These are phyloP conservation scores for Sebastes minor DNA, from an alignment of 2,797 vertebrate species.

Conservation along the genomic window DNA sequence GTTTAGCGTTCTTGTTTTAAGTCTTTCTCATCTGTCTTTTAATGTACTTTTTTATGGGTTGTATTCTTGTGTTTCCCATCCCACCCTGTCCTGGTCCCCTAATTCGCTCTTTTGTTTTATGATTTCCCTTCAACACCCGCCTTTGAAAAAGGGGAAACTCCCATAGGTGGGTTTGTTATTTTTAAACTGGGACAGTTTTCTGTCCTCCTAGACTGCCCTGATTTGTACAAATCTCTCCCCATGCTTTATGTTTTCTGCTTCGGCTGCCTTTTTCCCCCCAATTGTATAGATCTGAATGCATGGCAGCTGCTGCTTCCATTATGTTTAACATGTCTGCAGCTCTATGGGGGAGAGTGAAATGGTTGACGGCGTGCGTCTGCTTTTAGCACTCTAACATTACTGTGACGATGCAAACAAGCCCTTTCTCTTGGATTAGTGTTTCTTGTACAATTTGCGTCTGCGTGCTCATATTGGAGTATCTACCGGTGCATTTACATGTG, in stretches of 20 bases:
- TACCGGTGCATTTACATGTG: background rate
- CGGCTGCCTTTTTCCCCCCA: background rate
- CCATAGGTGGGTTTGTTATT: constrained; percentile 74
- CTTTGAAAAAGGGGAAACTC: constrained; percentile 52
- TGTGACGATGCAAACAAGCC: background rate
- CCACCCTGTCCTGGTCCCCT: constrained; percentile 55
- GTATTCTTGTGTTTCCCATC: constrained; percentile 56
- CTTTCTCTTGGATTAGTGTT: background rate
- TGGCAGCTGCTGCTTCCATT: constrained; percentile 24
- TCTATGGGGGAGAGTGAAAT: background rate
- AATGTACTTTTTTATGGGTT: constrained; percentile 30
- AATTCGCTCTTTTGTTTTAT: constrained; percentile 68
- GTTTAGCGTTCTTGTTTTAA: constrained; percentile 25
- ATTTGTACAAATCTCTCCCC: constrained; percentile 17
- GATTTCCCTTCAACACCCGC: constrained; percentile 48
- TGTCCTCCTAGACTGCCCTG: constrained; percentile 21
- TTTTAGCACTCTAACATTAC: background rate
- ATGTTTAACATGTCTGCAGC: constrained; percentile 24
- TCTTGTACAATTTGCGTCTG: background rate
- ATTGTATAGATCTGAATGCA: background rate
- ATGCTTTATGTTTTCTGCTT: constrained; percentile 18
- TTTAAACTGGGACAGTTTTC: constrained; percentile 45
- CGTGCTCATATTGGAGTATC: background rate
- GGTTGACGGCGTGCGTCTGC: background rate
- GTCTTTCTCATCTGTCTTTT: constrained; percentile 28